Percentiles rank a stretch among this genome's conserved stretches.
phyloP scores from a whole-genome alignment of 2,113 vertebrate genomes.

The Gasterosteus aculeatus region DNA sequence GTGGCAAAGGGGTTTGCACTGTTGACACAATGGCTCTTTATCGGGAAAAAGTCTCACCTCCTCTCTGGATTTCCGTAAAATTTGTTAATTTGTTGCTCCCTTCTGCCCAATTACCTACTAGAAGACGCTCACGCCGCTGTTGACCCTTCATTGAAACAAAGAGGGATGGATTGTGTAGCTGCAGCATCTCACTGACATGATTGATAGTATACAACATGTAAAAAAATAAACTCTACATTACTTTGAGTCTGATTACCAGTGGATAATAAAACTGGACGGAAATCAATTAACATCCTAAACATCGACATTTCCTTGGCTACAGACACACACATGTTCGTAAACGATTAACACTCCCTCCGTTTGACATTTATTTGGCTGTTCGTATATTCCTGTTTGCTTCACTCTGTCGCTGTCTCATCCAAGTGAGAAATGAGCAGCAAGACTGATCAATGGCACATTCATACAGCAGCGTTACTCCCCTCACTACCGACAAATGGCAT shows the following conservation, averaged over 20 bases:
- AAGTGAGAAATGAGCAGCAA: slow-evolving; percentile 64
- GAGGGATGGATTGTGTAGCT: neutral
- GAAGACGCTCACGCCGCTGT: neutral
- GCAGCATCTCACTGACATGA: slow-evolving; percentile 1
- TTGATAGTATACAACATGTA: neutral
- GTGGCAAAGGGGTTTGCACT: slow-evolving; percentile 14
- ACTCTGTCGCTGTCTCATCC: slow-evolving; percentile 53
- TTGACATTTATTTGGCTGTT: slow-evolving; percentile 73
- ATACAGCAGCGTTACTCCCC: slow-evolving; percentile 48
- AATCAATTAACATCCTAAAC: slow-evolving; percentile 72
- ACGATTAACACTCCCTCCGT: slow-evolving; percentile 62
- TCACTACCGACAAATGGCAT: slow-evolving; percentile 23
- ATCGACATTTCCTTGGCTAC: slow-evolving; percentile 61
- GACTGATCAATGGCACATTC: slow-evolving; percentile 76
- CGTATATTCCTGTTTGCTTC: slow-evolving; percentile 50
- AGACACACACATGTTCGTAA: slow-evolving; percentile 28
- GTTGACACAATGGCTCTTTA: slow-evolving; percentile 1
- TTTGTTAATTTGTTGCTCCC: neutral
- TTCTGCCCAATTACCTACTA: slow-evolving; percentile 16
- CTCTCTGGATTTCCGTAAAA: neutral
- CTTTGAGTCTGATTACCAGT: slow-evolving; percentile 48
- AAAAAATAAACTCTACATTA: slow-evolving; percentile 4
- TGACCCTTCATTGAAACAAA: slow-evolving; percentile 8
- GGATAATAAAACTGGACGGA: slow-evolving; percentile 54
- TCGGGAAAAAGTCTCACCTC: neutral